Evolutionary conservation across 1,140 invertebrate genomes (phyloP).

Genomic region (Heterodera carotae): DNA sequence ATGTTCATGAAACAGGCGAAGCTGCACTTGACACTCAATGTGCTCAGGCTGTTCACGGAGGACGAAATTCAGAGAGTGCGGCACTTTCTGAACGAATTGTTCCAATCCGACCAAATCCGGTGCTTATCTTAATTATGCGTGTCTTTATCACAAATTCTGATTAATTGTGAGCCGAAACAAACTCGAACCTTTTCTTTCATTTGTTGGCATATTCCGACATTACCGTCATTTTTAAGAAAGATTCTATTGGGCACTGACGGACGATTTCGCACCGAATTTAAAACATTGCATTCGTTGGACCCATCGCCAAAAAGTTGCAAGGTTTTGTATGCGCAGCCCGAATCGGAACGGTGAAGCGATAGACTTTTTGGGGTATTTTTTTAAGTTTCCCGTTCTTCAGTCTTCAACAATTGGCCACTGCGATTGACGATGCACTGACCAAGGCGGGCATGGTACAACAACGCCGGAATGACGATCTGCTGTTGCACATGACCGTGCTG

Average conservation of each 20-base stretch:
- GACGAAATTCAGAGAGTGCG: slow-evolving; percentile 25
- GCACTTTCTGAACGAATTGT: slow-evolving; percentile 30
- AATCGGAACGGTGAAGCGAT: slow-evolving; percentile 25
- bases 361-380: not conserved
- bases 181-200: too few relatives aligned
- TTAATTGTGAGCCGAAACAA: too few relatives aligned
- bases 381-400: slow-evolving; percentile 26
- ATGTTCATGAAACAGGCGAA: slow-evolving; percentile 33
- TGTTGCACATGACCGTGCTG: slow-evolving; percentile 33
- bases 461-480: slow-evolving; percentile 21
- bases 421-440: slow-evolving; percentile 24
- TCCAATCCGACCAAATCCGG: slow-evolving; percentile 27
- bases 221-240: slow-evolving; percentile 19
- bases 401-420: slow-evolving; percentile 30
- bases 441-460: slow-evolving; percentile 17
- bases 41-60: slow-evolving; percentile 34
- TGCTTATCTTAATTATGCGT: slow-evolving; percentile 17
- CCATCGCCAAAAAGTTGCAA: slow-evolving; percentile 7
- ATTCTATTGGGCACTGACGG: not conserved
- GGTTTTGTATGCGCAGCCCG: slow-evolving; percentile 28
- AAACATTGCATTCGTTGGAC: slow-evolving; percentile 20
- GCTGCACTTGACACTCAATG: slow-evolving; percentile 39
- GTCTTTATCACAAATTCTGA: not conserved
- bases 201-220: not conserved
- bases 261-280: slow-evolving; percentile 24